Evolutionary conservation across 2,113 vertebrate genomes (phyloP), one percentile per base, ranked within the genome.

Genomic region (Phalacrocorax brasilianus): DNA sequence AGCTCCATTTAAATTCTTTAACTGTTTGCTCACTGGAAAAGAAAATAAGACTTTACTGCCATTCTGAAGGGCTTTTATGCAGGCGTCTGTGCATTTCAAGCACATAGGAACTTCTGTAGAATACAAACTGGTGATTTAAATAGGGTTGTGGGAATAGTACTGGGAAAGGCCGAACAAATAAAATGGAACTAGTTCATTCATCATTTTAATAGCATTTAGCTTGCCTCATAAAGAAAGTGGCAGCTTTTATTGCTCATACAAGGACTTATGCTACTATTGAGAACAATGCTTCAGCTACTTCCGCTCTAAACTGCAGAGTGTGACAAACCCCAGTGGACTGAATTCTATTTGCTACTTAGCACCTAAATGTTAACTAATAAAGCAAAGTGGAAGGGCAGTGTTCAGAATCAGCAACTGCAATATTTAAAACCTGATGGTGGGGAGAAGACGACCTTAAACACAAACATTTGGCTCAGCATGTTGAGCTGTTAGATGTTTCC

Each of bases 191-290:
- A 91, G 91, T 93, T 87, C 83, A 93, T 97, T 91, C 83, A 93
- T 97, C 91, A 96, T 92, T 94, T 96, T 95, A 97, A 94, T 82
- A 95, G 88, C 71, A 66, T 94, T 96, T 94, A 89, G 56, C 85
- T 92, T 93, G 88, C 77, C 71, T 97, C 77, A 89, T 97, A 96
- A 95, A 95, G 92, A 82, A 90, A 85, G 56, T 82, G 88, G 85
- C 83, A 93, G 62, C 47, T 95, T 94, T 94, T 95, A 95, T 94
- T 96, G 89, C 91, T 96, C 83, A 47, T 75, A 67, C 75, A 95
- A 95, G 74, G 56, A 95, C 93, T 95, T 89, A 86, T 44, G 56
- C 74, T 75, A 81, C 71, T 82, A 59, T 63, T 95, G 85, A 85
- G 85, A 91, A 71, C 0, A 1, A 82, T 85, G 80, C 15, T 89